Percentiles rank a stretch among this genome's conserved stretches.
phyloP scores from a whole-genome alignment of 2,113 vertebrate species.

The Tachysurus vachellii region DNA sequence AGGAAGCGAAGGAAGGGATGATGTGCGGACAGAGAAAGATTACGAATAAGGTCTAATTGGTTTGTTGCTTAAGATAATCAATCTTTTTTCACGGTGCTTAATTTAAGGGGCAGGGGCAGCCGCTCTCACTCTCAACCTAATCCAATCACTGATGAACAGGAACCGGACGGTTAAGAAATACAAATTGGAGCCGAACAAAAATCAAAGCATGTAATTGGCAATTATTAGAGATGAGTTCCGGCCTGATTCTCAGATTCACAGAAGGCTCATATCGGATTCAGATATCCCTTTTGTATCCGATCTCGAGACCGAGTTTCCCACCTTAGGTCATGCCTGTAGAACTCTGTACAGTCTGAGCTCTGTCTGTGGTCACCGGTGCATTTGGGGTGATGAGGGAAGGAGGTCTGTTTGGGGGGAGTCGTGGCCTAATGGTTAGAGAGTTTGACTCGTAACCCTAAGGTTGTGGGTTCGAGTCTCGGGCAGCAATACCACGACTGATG shows the following conservation, averaged over 20 bases:
- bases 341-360: not conserved
- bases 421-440: no score
- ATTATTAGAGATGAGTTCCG: constrained; percentile 51
- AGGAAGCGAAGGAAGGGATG: not conserved
- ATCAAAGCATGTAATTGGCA: constrained; percentile 58
- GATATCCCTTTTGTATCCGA: not conserved
- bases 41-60: constrained; percentile 66
- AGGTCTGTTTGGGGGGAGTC: no score
- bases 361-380: not conserved
- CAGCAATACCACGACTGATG: no score
- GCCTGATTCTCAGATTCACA: constrained; percentile 2
- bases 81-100: constrained; percentile 61
- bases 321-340: not conserved
- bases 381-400: not conserved
- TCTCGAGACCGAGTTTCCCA: not conserved
- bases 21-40: constrained; percentile 14
- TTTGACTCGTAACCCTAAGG: no score
- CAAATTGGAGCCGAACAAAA: constrained; percentile 54
- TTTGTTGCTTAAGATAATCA: constrained; percentile 65
- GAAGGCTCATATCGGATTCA: not conserved
- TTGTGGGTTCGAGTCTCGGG: no score
- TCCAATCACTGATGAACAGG: constrained; percentile 57
- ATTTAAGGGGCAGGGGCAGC: constrained; percentile 65
- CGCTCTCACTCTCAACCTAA: constrained; percentile 51
- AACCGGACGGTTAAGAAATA: constrained; percentile 52